Percentiles rank a stretch among this genome's conserved stretches.
Conservation (phyloP, 2,888 invertebrate species). For the Oligia strigilis region DNA sequence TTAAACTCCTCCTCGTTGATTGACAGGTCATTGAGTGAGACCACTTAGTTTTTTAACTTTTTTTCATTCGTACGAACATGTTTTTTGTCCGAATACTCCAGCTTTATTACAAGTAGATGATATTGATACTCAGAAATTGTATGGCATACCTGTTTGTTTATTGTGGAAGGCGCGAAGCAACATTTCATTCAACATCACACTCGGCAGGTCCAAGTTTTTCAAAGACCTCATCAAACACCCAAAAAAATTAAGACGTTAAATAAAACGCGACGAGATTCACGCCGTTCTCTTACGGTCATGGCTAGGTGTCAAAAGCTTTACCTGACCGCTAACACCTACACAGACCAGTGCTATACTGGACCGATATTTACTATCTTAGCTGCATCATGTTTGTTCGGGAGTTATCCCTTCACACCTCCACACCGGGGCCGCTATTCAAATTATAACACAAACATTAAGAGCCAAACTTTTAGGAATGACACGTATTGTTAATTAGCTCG, state of each 20-base stretch:
- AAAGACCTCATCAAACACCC: slow-evolving; percentile 79
- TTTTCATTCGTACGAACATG: slow-evolving; percentile 38
- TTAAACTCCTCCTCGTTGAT: slow-evolving; percentile 71
- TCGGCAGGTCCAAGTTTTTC: slow-evolving; percentile 71
- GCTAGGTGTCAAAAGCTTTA: slow-evolving; percentile 90
- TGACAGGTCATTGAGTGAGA: slow-evolving; percentile 74
- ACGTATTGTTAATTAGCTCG: slow-evolving; percentile 70
- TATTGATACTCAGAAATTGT: slow-evolving; percentile 58
- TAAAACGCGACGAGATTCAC: slow-evolving; percentile 87
- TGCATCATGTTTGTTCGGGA: slow-evolving; percentile 86
- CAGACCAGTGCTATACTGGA: slow-evolving; percentile 75
- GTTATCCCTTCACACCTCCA: slow-evolving; percentile 88
- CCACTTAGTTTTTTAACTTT: slow-evolving; percentile 61
- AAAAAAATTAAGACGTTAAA: slow-evolving; percentile 85
- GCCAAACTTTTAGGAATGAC: slow-evolving; percentile 78
- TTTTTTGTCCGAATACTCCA: slow-evolving; percentile 61
- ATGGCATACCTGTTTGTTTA: slow-evolving; percentile 44
- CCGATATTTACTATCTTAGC: slow-evolving; percentile 84
- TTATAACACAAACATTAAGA: slow-evolving; percentile 82
- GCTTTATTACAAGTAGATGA: slow-evolving; percentile 44
- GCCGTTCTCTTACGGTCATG: slow-evolving; percentile 78
- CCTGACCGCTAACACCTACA: slow-evolving; percentile 87
- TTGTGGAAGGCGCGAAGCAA: slow-evolving; percentile 58
- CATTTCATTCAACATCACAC: slow-evolving; percentile 77
- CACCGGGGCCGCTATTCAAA: slow-evolving; percentile 84